Evolutionary conservation across 2,113 vertebrate species (phyloP).

Genomic region (Tupaia chinensis): DNA sequence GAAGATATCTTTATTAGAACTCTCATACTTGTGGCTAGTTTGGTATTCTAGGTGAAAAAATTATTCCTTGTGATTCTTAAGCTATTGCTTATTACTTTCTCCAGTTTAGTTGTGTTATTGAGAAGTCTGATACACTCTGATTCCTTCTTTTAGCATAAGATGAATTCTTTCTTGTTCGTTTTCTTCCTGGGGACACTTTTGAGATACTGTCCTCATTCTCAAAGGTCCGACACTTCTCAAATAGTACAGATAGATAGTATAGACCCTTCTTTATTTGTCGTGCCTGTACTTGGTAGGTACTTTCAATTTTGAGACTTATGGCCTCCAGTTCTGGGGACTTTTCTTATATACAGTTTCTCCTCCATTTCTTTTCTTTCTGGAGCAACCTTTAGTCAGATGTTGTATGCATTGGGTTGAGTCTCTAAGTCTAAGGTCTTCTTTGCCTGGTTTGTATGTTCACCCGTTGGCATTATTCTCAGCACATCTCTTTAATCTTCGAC

Average conservation of each 20-base stretch:
- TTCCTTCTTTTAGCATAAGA: neutral
- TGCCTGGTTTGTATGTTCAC: slow-evolving; percentile 22
- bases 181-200: slow-evolving; percentile 7
- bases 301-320: neutral
- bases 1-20: neutral
- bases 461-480: slow-evolving; percentile 16
- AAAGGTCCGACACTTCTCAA: neutral
- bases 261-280: neutral
- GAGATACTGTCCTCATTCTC: neutral
- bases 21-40: neutral
- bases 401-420: neutral
- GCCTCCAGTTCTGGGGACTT: neutral
- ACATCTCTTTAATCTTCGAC: slow-evolving; percentile 10
- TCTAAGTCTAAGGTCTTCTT: neutral
- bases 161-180: neutral
- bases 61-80: neutral
- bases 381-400: neutral
- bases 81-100: neutral
- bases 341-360: neutral
- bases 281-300: neutral
- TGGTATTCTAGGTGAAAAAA: neutral
- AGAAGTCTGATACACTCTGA: neutral
- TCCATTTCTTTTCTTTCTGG: neutral
- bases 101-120: neutral
- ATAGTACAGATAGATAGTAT: too few species aligned